Evolutionary conservation across 2,113 vertebrate genomes (phyloP), one percentile per base, ranked within the genome.

Genomic region (Silurus asotus): DNA sequence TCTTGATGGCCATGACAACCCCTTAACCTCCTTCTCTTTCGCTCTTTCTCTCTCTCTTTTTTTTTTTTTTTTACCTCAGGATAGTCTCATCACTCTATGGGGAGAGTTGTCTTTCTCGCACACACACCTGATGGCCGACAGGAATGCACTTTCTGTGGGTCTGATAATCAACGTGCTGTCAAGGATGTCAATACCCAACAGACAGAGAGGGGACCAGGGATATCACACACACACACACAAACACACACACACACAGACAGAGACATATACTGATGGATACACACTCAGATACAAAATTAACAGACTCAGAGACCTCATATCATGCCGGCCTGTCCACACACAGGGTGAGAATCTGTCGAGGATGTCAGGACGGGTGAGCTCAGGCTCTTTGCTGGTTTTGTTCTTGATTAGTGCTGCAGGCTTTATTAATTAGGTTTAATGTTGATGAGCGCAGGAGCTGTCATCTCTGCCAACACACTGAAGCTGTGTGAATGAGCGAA

Each of bases 81-180:
- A 97, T 96, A 96, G 96, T 96, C 96, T 96, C 96, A 95, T 97
- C 97, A 96, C 95, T 93, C 88, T 87, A 82, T 89, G 86, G 84
- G 86, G 78, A 90, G 86, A 90, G 86, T 88, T 83, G 81, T 89
- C 89, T 82, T 76, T 89, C 89, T 82, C 85, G 86, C 87, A 95
- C 95, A 95, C 95, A 94, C 94, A 96, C 94, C 96, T 97, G 96
- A 96, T 95, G 95, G 95, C 95, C 96, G 96, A 96, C 97, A 96
- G 95, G 94, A 93, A 95, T 95, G 94, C 94, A 95, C 95, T 96
- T 96, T 96, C 95, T 93, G 96, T 96, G 94, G 96, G 96, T 96
- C 96, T 95, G 96, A 96, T 97, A 97, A 98, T 99, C 97, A 97
- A 97, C 97, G 95, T 95, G 95, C 96, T 97, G 97, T 97, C 97